Conservation (phyloP, 2,888 invertebrate genomes). For the Epinotia bilunana region DNA sequence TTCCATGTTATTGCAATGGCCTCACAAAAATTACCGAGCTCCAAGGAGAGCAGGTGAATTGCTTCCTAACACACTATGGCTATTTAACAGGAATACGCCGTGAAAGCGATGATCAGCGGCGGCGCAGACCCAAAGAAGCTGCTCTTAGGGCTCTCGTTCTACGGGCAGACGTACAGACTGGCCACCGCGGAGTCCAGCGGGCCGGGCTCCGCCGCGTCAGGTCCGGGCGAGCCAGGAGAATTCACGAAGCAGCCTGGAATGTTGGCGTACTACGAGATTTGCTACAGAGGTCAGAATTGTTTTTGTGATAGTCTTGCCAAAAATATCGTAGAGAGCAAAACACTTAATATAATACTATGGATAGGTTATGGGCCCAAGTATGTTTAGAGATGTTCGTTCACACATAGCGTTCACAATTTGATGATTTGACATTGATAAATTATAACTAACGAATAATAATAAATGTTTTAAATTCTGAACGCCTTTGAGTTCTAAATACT, state of each 20-base stretch:
- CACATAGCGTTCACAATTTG: no score
- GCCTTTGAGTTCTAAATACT: no score
- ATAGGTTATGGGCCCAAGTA: not conserved
- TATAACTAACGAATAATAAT: no score
- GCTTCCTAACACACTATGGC: not conserved
- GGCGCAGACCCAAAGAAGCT: constrained; percentile 92
- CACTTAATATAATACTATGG: not conserved
- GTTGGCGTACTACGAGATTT: constrained; percentile 94
- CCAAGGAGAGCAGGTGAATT: no score
- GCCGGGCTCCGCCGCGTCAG: constrained; percentile 87
- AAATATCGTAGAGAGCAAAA: not conserved
- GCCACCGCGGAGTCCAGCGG: constrained; percentile 68
- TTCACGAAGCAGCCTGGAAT: constrained; percentile 94
- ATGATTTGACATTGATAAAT: no score
- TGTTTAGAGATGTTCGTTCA: not conserved
- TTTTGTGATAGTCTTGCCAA: not conserved
- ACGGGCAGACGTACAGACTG: constrained; percentile 93
- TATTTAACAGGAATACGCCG: constrained; percentile 88
- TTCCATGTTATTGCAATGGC: no score
- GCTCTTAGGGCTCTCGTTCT: constrained; percentile 92
- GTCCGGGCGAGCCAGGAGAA: constrained; percentile 92
- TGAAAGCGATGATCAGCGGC: constrained; percentile 88
- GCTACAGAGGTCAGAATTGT: constrained; percentile 82
- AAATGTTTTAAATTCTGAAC: no score
- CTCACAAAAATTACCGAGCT: no score